Base-by-base conservation (phyloP, 2,797 vertebrate genomes). In the Coreius guichenoti region DNA sequence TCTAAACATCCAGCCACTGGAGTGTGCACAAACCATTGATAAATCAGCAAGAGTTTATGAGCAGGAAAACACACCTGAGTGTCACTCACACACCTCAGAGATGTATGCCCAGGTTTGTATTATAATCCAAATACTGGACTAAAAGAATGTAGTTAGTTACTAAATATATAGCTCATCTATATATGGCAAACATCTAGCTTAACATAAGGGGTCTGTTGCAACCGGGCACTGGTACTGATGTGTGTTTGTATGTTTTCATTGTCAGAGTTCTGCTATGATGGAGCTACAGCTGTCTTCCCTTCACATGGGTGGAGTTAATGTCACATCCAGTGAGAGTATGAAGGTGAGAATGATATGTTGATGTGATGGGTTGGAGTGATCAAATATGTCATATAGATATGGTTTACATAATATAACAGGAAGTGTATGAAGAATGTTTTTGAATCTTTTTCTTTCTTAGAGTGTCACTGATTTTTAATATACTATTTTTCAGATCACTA, bases 401-500 rank as follows among this genome's bases (percentile, higher is more conserved):
- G 13, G 31, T 63, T 79, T 63, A 21, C n/a, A 26, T 63, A 45
- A 21, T 75, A 51, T 12, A 54, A 21, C 3, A 14, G n/a, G 43
- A 36, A 23, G 36, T 77, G 9, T 33, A 56, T 43, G 19, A 47
- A 12, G 17, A 74, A 80, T 19, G 12, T 63, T 12, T 45, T 16
- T 3, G 29, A 3, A 43, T 85, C 5, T 39, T 6, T 68, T 5
- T 68, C n/a, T 85, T 3, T 68, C 29, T 21, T 56, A 43, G 5
- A 33, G 56, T 21, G 17, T 56, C 67, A 19, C 58, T 78, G 23
- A 56, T 36, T 33, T 73, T 43, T 29, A 8, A 54, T 43, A 16
- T 39, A 11, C 5, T 26, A 56, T 73, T 83, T 51, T 63, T 78
- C 89, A 96, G 95, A 87, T 96, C 36, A 49, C 77, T 58, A 74